A percentile compares a stretch with the other conserved stretches of the same genome.
Conservation (phyloP, 2,797 vertebrate species). For the Passerculus sandwichensis region DNA sequence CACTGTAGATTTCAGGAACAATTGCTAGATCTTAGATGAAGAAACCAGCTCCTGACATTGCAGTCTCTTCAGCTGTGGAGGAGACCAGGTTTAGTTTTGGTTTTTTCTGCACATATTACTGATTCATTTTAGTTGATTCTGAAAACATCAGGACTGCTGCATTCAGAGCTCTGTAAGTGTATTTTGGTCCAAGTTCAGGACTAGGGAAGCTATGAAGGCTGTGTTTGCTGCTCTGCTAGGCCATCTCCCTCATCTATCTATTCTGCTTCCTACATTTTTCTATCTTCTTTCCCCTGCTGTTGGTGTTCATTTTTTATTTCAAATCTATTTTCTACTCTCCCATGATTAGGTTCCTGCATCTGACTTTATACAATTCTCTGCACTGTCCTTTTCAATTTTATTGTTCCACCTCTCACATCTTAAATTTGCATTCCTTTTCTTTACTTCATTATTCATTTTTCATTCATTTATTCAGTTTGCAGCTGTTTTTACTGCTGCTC, state of each 20-base stretch:
- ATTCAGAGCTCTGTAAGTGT: background rate
- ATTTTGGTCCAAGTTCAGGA: background rate
- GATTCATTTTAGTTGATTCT: background rate
- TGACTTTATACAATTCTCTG: constrained; percentile 23
- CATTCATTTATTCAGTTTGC: constrained; percentile 27
- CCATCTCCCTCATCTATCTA: background rate
- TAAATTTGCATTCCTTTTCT: constrained; percentile 45
- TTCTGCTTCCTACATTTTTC: background rate
- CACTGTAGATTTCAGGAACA: background rate
- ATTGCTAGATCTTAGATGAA: background rate
- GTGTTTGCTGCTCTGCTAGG: background rate
- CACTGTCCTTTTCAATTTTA: constrained; percentile 19
- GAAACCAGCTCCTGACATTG: background rate
- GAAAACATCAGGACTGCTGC: background rate
- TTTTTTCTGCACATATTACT: background rate
- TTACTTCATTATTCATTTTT: constrained; percentile 49
- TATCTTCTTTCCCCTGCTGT: background rate
- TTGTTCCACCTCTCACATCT: background rate
- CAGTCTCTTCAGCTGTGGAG: background rate
- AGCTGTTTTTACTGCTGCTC: background rate
- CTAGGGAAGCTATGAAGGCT: background rate
- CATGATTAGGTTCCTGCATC: background rate
- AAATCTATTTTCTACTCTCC: background rate
- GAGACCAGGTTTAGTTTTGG: background rate
- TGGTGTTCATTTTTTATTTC: constrained; percentile 24